Base-by-base conservation (phyloP, 2,797 vertebrate genomes). In the Neostethus bicornis region DNA sequence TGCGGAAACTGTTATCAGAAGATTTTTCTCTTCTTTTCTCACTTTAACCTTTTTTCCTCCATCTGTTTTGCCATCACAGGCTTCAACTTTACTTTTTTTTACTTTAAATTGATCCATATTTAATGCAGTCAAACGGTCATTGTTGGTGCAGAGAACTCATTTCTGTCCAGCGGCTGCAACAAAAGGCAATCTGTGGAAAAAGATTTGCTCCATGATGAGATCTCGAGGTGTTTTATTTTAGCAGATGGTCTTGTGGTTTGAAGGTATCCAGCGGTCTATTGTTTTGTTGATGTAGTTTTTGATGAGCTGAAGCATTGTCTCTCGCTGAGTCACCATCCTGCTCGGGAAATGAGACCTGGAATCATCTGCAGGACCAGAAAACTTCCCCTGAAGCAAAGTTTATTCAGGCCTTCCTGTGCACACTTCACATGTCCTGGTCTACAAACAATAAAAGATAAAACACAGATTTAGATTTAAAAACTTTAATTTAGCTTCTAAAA, bases 321-420 rank as follows among this genome's bases (percentile, higher is more conserved):
- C 42, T 44, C 81, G 85, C 85, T 81, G 86, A 90, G 81, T 88
- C 83, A 83, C 81, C 79, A 80, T 89, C 89, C 86, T 85, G 86
- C 77, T 43, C 24, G 51, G 87, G 77, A 91, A 90, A 85, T 85
- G 61, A 87, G 89, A 81, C 72, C 65, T 71, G 66, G 76, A 81
- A 78, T 87, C 75, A 79, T 88, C 80, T 79, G 19, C 71, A 43
- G 75, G 75, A 77, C 73, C 69, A 66, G 74, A 70, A 60, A 50
- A 82, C 68, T 80, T 80, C 75, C 77, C 70, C 68, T 44, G 10
- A 43, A 81, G 80, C 72, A 70, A 80, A 66, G 88, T 91, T 90
- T 88, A 78, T 77, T 85, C 85, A 90, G 89, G 86, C 80, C 86
- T 89, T 91, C 86, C 81, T 90, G 77, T 83, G 74, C 52, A 51